Conservation (phyloP, 2,888 invertebrate genomes). For the Ischnus inquisitorius region DNA sequence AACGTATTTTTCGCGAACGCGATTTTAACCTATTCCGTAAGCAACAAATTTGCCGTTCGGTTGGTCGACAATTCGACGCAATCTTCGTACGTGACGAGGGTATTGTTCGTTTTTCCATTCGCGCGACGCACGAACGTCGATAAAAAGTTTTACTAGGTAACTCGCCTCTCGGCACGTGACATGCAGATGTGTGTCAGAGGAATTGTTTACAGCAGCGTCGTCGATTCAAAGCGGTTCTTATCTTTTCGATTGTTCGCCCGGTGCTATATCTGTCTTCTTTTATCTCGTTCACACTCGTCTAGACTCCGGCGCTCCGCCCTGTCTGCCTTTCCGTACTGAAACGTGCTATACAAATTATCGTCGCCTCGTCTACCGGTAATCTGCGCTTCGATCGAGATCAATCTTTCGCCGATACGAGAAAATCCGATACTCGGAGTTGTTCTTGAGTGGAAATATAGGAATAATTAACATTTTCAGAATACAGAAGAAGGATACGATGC, state of each 20-base stretch:
- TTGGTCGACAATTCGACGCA: neutral
- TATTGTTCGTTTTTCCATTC: neutral
- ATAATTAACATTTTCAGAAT: slow-evolving; percentile 1
- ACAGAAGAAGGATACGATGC: slow-evolving; percentile 11
- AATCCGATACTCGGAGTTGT: neutral
- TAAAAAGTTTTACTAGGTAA: neutral
- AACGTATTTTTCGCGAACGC: neutral
- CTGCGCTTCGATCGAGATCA: too few species aligned
- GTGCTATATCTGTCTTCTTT: neutral
- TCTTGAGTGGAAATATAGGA: too few species aligned
- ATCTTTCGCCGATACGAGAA: too few species aligned
- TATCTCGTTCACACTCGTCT: neutral
- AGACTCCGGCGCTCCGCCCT: too few species aligned
- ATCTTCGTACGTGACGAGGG: neutral
- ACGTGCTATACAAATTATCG: too few species aligned
- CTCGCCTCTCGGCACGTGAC: neutral
- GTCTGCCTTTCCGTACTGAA: too few species aligned
- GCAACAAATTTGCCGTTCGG: neutral
- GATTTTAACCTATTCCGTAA: neutral
- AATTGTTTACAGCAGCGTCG: neutral
- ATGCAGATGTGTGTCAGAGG: neutral
- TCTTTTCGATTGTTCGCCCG: neutral
- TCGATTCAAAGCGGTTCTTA: neutral
- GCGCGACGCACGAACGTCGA: neutral
- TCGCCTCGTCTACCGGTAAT: too few species aligned